Conservation (phyloP, 1,140 invertebrate genomes). For the Heliconius hermathena region DNA sequence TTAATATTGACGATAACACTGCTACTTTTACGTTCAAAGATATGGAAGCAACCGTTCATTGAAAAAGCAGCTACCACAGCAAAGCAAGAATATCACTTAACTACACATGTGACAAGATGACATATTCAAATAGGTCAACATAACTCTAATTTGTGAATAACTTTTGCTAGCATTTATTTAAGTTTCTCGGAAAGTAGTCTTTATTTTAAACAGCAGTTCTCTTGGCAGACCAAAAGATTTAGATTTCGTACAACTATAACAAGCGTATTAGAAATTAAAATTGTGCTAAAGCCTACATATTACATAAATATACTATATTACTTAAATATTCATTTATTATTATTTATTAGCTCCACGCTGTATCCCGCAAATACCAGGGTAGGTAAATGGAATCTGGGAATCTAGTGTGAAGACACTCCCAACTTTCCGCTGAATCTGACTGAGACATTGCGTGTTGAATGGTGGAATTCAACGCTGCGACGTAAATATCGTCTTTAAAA, state of each 20-base stretch:
- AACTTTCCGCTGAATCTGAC: no score
- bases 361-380: no score
- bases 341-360: no score
- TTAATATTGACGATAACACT: neutral
- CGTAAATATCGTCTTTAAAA: no score
- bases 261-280: slow-evolving; percentile 57
- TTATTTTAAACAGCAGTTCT: slow-evolving; percentile 51
- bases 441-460: no score
- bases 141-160: slow-evolving; percentile 50
- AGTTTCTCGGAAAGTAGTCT: slow-evolving; percentile 51
- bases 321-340: no score
- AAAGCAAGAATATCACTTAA: slow-evolving; percentile 2
- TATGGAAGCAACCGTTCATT: neutral
- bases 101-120: slow-evolving; percentile 34
- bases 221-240: slow-evolving; percentile 50
- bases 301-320: no score
- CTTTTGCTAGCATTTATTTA: slow-evolving; percentile 43
- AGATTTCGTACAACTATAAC: slow-evolving; percentile 68
- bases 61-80: neutral
- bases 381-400: no score
- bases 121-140: slow-evolving; percentile 55
- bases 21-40: neutral
- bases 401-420: no score
- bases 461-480: no score
- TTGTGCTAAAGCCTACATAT: neutral